Evolutionary conservation across 2,797 vertebrate genomes (phyloP), one percentile per base, ranked within the genome.

Genomic region (Acipenser transmontanus): DNA sequence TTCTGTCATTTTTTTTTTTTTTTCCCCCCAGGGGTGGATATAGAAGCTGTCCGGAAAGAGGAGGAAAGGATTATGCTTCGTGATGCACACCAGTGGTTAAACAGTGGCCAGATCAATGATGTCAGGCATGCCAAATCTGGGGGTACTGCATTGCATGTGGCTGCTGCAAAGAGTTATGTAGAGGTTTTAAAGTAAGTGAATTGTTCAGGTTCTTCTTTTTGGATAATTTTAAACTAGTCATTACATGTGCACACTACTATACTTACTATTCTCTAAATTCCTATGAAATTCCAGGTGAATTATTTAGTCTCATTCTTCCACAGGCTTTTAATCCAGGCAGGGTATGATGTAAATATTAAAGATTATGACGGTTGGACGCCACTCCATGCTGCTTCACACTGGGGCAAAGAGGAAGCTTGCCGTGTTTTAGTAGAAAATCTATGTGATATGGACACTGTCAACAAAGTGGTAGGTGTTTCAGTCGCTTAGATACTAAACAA

Each of bases 271-370:
- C 3, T 34, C 34, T 65, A 47, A n/a, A 9, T 10, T 10, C n/a
- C 34, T 34, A 5, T 57, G 56, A 57, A 11, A 4, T 34, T 34
- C 34, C 34, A 34, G 34, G 34, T 34, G 34, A 3, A 34, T 34
- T 11, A 11, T 11, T 57, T 14, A 57, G 56, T 11, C 56, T 57
- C 14, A 14, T 57, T 57, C 6, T 4, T 57, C 14, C 56, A 52
- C 79, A 99, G 97, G 84, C 95, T 98, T 93, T 95, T 98, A 94
- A 95, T 98, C 91, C 97, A 99, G 87, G 92, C 95, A 85, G 93
- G 91, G 79, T 99, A 98, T 85, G 96, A 98, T 92, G 94, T 98
- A 90, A 99, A 99, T 92, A 96, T 97, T 91, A 98, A 98, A 87
- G 97, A 99, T 90, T 98, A 91, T 74, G 97, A 99, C 76, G 96